Percentiles rank a stretch among this genome's conserved stretches.
phyloP scores from a whole-genome alignment of 2,888 invertebrate species.

The Melikaiella ostensackeni region DNA sequence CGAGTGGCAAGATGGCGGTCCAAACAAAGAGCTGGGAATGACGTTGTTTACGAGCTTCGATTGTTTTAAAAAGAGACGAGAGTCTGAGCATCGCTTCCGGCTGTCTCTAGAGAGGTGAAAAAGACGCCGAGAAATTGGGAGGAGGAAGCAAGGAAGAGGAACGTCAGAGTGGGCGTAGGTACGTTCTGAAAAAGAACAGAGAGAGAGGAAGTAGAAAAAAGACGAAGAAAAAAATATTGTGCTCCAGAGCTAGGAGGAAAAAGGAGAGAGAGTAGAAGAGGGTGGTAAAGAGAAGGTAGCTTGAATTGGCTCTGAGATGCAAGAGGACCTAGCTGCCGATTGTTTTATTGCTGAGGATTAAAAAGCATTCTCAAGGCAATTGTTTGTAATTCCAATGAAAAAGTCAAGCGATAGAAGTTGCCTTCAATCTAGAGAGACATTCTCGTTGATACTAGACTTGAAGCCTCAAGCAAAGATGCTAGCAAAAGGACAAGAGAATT shows the following conservation, averaged over 20 bases:
- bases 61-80: conserved; percentile 66
- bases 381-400: conserved; percentile 55
- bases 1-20: conserved; percentile 57
- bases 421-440: conserved; percentile 10
- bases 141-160: conserved; percentile 40
- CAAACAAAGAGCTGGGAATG: conserved; percentile 66
- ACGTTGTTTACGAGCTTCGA: conserved; percentile 68
- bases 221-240: conserved; percentile 16
- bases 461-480: conserved; percentile 2
- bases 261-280: conserved; percentile 17
- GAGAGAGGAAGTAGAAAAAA: conserved; percentile 16
- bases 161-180: conserved; percentile 31
- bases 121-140: conserved; percentile 42
- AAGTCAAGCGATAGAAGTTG: conserved; percentile 53
- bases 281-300: neutral
- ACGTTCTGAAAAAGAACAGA: conserved; percentile 18
- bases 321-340: conserved; percentile 50
- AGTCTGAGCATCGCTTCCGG: conserved; percentile 51
- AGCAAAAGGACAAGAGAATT: conserved; percentile 22
- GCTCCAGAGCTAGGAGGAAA: conserved; percentile 8
- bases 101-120: conserved; percentile 41
- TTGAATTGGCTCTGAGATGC: neutral
- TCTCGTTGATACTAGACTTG: conserved; percentile 29
- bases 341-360: conserved; percentile 54
- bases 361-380: conserved; percentile 54